phyloP scores from a whole-genome alignment of 2,888 invertebrate genomes.

The Eudemis profundana region DNA sequence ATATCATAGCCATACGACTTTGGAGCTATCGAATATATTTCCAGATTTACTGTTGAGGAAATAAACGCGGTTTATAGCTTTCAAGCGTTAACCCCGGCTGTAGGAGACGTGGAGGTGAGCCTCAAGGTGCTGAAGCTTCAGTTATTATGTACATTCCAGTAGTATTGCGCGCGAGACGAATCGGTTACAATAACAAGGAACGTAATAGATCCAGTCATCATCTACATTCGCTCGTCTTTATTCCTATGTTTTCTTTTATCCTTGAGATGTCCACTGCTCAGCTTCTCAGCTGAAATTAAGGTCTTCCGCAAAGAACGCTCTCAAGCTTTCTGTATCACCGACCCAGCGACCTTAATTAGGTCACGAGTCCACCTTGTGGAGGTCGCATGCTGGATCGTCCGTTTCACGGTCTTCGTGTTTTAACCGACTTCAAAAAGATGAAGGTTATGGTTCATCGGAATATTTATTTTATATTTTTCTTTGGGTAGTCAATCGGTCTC shows the following conservation, averaged over 20 bases:
- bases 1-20: slow-evolving; percentile 1
- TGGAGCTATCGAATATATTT: neutral
- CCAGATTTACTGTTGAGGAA: slow-evolving; percentile 27
- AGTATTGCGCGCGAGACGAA: neutral
- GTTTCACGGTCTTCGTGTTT: no score
- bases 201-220: neutral
- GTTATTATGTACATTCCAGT: neutral
- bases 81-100: slow-evolving; percentile 21
- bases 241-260: neutral
- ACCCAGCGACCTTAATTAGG: no score
- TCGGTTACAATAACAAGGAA: neutral
- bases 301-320: no score
- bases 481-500: no score
- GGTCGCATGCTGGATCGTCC: no score
- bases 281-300: no score
- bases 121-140: slow-evolving; percentile 6
- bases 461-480: no score
- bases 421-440: no score
- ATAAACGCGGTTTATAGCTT: slow-evolving; percentile 29
- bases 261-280: no score
- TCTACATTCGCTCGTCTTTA: neutral
- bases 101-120: slow-evolving; percentile 6
- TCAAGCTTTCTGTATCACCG: no score
- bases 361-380: no score
- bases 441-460: no score